Evolutionary conservation across 2,113 vertebrate genomes (phyloP), one percentile per base, ranked within the genome.

Genomic region (Alouatta palliata): DNA sequence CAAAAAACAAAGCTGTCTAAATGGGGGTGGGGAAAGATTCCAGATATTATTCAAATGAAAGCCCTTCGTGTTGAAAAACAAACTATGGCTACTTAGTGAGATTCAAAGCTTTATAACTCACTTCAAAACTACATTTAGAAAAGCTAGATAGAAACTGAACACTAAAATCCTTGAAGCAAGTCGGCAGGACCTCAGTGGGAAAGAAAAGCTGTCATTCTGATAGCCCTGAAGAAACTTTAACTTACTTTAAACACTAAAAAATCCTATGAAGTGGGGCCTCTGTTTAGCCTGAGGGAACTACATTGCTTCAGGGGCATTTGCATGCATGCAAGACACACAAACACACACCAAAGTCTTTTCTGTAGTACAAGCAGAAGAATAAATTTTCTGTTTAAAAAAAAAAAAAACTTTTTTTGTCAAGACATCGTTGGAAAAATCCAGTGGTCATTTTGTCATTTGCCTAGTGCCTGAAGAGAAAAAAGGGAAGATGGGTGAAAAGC

Each of bases 151-250:
- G 61, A 83, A 89, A 93, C 9, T 25, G 90, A 94, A 92, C 43
- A 96, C 43, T 64, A 96, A 97, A 97, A 82, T 79, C 92, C 95
- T 93, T n/a, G 94, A 49, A 97, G 97, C 5, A 68, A 97, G 92
- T 64, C 92, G 96, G 64, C 83, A 94, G 97, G 97, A 95, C 87
- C 96, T 85, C 70, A 76, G 54, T 77, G 52, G 94, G 56, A 97
- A 40, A 45, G 81, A 84, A 83, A 96, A 81, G 20, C 75, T 56
- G 8, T 9, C 89, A 68, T 71, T 93, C 93, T 37, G 64, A 32
- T 5, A 79, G 49, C 70, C 94, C 87, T 75, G 49, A 37, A 92
- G 66, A 61, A 92, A 91, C 87, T 77, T 20, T 3, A 75, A 14
- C 71, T 97, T 87, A 52, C 6, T 43, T 37, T 5, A 11, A 79